These are phyloP conservation scores for Salticus scenicus DNA, from an alignment of 2,888 invertebrate species.

Conservation along the genomic window DNA sequence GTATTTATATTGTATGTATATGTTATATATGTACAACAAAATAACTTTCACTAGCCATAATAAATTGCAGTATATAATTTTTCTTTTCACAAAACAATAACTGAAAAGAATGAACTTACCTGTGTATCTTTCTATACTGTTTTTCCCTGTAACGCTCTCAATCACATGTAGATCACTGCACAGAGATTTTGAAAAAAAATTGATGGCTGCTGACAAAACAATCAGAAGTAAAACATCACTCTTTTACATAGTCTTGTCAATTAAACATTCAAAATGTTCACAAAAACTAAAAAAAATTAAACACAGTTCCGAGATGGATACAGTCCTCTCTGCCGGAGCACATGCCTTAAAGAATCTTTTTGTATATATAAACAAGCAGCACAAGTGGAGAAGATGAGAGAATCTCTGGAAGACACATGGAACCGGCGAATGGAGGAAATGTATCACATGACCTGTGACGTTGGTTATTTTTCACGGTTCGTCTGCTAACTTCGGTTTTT, in stretches of 20 bases:
- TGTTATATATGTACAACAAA: too few relatives aligned
- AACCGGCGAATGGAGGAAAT: constrained; percentile 32
- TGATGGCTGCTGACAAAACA: background rate
- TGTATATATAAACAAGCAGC: constrained; percentile 22
- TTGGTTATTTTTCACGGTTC: constrained; percentile 37
- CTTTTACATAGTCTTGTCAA: background rate
- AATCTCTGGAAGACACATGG: constrained; percentile 15
- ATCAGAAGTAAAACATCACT: background rate
- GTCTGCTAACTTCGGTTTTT: constrained; percentile 9
- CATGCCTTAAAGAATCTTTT: constrained; percentile 2
- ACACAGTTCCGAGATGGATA: background rate
- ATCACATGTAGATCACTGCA: constrained; percentile 58
- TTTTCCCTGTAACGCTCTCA: constrained; percentile 55
- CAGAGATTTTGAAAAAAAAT: background rate
- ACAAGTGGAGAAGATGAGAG: constrained; percentile 2
- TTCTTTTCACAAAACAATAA: too few relatives aligned
- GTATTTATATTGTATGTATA: too few relatives aligned
- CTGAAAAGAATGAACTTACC: constrained; percentile 34
- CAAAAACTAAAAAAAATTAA: background rate
- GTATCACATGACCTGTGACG: constrained; percentile 56
- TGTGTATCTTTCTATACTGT: background rate
- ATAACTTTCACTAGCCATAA: too few relatives aligned
- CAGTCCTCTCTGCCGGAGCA: background rate
- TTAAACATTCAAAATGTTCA: background rate
- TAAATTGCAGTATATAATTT: too few relatives aligned